Conservation (phyloP, 2,888 invertebrate species). For the Apocheima hispidaria region DNA sequence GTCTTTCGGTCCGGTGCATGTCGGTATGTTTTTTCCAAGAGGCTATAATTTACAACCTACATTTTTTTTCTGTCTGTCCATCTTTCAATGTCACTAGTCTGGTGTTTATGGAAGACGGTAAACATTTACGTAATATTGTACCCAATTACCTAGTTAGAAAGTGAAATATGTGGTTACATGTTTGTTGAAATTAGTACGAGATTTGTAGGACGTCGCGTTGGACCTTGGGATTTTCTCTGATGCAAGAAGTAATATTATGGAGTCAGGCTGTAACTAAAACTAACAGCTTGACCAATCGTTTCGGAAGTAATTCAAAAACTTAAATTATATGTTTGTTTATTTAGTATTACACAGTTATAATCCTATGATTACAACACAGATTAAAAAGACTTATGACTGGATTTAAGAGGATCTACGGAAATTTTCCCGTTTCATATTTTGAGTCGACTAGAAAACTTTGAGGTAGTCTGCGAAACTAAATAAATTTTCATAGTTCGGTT, state of each 20-base stretch:
- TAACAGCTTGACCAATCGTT: slow-evolving; percentile 19
- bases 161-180: slow-evolving; percentile 18
- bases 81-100: too few relatives aligned
- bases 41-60: neutral
- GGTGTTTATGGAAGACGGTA: neutral
- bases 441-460: neutral
- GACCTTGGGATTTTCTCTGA: slow-evolving; percentile 23
- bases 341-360: neutral
- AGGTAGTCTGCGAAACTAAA: too few relatives aligned
- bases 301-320: slow-evolving; percentile 39
- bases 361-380: neutral
- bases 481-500: too few relatives aligned
- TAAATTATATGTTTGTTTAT: slow-evolving; percentile 21
- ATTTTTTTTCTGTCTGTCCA: neutral
- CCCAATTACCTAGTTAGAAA: slow-evolving; percentile 19
- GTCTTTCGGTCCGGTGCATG: too few relatives aligned
- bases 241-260: slow-evolving; percentile 28
- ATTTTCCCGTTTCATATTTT: neutral
- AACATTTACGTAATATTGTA: slow-evolving; percentile 10
- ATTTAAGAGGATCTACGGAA: neutral
- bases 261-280: slow-evolving; percentile 16
- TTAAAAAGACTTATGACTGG: neutral
- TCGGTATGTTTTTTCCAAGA: neutral
- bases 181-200: slow-evolving; percentile 18
- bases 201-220: slow-evolving; percentile 8